These are phyloP conservation scores for Miniopterus natalensis DNA, from an alignment of 2,113 vertebrate species.

Conservation along the genomic window DNA sequence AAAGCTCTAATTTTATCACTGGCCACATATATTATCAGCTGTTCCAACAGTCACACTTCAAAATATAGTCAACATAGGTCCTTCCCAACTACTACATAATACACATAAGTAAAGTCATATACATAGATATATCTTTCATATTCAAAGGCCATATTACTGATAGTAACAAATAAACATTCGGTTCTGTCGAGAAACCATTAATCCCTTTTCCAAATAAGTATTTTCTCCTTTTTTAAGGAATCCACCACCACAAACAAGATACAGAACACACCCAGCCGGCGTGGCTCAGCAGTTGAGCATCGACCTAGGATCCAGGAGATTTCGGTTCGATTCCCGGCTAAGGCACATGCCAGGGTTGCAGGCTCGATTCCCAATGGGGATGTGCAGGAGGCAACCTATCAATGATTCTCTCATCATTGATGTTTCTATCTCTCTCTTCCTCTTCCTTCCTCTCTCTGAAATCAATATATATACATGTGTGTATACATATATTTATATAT, in stretches of 20 bases:
- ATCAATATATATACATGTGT: no score
- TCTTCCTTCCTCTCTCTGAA: no score
- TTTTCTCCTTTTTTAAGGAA: neutral
- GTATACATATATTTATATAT: no score
- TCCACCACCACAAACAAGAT: neutral
- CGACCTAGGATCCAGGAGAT: no score
- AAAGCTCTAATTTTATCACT: slow-evolving; percentile 34
- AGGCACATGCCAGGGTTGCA: no score
- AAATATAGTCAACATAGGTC: slow-evolving; percentile 25
- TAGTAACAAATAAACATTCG: slow-evolving; percentile 8
- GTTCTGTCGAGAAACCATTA: neutral
- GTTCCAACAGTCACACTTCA: slow-evolving; percentile 13
- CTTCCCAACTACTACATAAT: neutral
- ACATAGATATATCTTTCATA: neutral
- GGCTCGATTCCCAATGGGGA: no score
- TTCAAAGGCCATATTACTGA: slow-evolving; percentile 12
- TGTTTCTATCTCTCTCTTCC: no score
- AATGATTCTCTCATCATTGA: no score
- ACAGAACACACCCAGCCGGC: neutral
- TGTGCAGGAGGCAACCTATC: no score
- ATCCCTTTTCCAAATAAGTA: slow-evolving; percentile 5
- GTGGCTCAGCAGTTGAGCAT: no score
- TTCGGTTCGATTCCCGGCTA: no score
- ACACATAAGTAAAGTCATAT: neutral
- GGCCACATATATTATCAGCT: neutral